Conservation (phyloP, 2,113 vertebrate species). For the Uropsilus gracilis region DNA sequence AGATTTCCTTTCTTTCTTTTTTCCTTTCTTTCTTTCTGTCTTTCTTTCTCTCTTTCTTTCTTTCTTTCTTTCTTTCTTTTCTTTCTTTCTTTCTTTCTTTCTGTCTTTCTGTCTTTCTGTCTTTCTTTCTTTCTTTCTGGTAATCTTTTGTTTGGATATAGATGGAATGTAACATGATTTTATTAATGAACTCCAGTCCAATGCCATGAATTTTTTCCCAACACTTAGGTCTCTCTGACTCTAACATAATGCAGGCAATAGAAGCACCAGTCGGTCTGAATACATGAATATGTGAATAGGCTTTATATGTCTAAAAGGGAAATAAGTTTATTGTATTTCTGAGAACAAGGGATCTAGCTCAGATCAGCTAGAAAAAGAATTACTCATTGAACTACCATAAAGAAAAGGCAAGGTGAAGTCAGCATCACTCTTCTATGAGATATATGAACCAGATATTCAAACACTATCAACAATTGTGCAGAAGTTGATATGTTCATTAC, state of each 20-base stretch:
- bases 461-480: neutral
- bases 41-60: no score
- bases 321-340: neutral
- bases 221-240: neutral
- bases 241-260: neutral
- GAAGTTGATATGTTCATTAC: neutral
- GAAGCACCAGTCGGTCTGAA: neutral
- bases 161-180: slow-evolving; percentile 44
- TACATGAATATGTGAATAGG: neutral
- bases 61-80: no score
- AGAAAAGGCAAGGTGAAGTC: neutral
- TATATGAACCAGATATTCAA: neutral
- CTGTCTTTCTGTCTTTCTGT: no score
- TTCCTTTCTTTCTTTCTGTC: no score
- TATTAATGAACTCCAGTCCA: slow-evolving; percentile 50
- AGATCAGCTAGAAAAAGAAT: neutral
- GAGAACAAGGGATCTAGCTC: neutral
- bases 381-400: neutral
- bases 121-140: no score
- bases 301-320: neutral
- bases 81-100: no score
- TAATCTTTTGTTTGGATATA: neutral
- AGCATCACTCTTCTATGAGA: neutral
- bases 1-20: no score
- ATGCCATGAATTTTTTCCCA: slow-evolving; percentile 24